phyloP scores from a whole-genome alignment of 2,797 vertebrate genomes.

The Mareca penelope region DNA sequence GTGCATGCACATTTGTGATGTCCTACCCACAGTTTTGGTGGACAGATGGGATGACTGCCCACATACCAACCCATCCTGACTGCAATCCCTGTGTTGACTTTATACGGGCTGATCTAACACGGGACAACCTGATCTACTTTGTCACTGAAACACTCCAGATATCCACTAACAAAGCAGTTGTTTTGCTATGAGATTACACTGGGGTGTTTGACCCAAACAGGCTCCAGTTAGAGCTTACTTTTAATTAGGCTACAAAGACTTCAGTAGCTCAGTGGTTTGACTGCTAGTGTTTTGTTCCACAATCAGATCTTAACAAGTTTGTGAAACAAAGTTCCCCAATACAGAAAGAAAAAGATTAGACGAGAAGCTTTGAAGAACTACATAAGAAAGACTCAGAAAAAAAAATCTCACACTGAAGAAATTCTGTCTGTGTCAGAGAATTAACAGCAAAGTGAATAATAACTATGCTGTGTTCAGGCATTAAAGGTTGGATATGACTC shows the following conservation, averaged over 20 bases:
- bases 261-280: neutral
- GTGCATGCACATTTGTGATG: neutral
- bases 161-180: neutral
- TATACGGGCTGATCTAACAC: neutral
- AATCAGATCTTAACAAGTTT: neutral
- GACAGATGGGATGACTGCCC: neutral
- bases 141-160: neutral
- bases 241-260: neutral
- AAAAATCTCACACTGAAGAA: neutral
- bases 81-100: neutral
- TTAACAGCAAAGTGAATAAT: conserved; percentile 32
- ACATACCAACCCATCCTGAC: rapidly evolving
- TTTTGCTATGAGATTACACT: neutral
- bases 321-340: neutral
- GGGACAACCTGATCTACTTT: neutral
- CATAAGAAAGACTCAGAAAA: neutral
- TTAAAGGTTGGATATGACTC: neutral
- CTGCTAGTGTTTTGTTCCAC: neutral
- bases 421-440: neutral
- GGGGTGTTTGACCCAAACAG: neutral
- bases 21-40: neutral
- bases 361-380: conserved; percentile 9
- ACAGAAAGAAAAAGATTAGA: neutral
- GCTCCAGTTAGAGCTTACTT: neutral
- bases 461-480: neutral